Conservation (phyloP, 1,140 invertebrate species). For the Chironomus tepperi region DNA sequence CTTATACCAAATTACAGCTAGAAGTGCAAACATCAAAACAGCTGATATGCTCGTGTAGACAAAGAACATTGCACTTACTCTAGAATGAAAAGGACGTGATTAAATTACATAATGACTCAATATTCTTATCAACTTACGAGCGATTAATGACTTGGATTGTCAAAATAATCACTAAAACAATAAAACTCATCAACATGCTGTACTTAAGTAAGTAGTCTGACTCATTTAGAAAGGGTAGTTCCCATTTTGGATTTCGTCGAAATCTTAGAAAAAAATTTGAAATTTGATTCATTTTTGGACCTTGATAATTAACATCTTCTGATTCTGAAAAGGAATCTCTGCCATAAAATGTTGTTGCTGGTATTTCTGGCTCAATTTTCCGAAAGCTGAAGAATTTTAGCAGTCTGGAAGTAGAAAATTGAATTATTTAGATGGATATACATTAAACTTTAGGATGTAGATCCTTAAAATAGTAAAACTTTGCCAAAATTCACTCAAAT, state of each 20-base stretch:
- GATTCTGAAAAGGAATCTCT: background rate
- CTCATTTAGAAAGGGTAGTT: slow-evolving; percentile 34
- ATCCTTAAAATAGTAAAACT: background rate
- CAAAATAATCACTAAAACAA: slow-evolving; percentile 33
- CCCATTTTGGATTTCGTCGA: slow-evolving; percentile 35
- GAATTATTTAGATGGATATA: background rate
- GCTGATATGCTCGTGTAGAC: slow-evolving; percentile 29
- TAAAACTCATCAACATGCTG: slow-evolving; percentile 31
- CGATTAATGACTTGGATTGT: slow-evolving; percentile 32
- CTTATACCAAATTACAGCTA: slow-evolving; percentile 40
- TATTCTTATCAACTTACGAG: slow-evolving; percentile 26
- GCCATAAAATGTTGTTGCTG: background rate
- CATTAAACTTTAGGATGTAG: too few relatives aligned
- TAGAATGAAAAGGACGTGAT: background rate
- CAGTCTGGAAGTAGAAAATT: background rate
- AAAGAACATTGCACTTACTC: slow-evolving; percentile 26
- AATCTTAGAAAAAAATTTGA: slow-evolving; percentile 37
- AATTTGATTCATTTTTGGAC: slow-evolving; percentile 27
- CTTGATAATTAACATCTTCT: background rate
- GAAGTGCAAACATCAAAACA: slow-evolving; percentile 34
- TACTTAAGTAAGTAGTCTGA: slow-evolving; percentile 40
- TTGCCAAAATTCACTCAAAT: background rate
- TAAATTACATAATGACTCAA: background rate
- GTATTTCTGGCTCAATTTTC: background rate
- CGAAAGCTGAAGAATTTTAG: background rate